Base-by-base conservation (phyloP, 1,140 invertebrate genomes). In the Drosophila murphyi region DNA sequence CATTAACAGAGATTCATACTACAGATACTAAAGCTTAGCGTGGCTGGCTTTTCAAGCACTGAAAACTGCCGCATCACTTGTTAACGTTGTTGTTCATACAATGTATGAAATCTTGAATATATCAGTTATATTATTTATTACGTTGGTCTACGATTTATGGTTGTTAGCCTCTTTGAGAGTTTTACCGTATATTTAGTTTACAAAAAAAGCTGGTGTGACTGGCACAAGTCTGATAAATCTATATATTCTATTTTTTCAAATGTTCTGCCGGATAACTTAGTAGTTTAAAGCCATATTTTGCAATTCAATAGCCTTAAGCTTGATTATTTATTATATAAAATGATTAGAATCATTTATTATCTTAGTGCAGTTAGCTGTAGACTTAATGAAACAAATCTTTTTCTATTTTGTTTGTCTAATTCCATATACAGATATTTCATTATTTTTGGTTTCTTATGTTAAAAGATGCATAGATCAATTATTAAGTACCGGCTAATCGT, bases 31-130 rank as follows among this genome's bases (percentile, higher is more conserved):
- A n/a, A 65, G 37, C 51, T 29, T 50, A 35, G 10, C 37, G 12
- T 51, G 43, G 52, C 54, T 61, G 48, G 12, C 12, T 62, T 62
- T 62, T 62, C 32, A 20, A 35, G 61, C 31, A 45, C 54, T 10
- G 32, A 8, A 54, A 72, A 60, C 32, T 60, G 55, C 70, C 34
- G 32, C 55, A 72, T 68, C 70, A 72, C 43, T 34, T 51, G 47
- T 3, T 57, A 43, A 12, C 55, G 32, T n/a, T n/a, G n/a, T n/a
- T n/a, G n/a, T 4, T 31, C 43, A 20, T 34, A 12, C 39, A 45
- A 50, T 69, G 29, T 62, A 45, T 52, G 28, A 28, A 8, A 29
- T 63, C 50, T 34, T 43, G 8, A 20, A 28, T 43, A 62, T 39
- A 43, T 32, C n/a, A 41, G 12, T 45, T 43, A 29, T 31, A 28